phyloP scores from a whole-genome alignment of 2,113 vertebrate genomes.

The Colius striatus region DNA sequence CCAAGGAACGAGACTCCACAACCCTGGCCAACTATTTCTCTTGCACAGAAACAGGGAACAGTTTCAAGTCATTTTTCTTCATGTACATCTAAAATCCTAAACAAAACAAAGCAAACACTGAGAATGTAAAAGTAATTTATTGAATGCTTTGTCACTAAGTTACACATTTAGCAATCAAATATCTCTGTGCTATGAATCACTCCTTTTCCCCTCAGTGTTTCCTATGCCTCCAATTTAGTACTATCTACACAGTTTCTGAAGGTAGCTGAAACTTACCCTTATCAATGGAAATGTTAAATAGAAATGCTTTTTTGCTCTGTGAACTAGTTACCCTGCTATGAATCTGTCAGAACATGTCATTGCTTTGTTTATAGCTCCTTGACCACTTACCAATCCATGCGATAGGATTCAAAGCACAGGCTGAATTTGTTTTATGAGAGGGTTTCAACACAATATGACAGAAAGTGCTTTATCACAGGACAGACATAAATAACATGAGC shows the following conservation, averaged over 20 bases:
- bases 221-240: not conserved
- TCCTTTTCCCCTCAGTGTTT: not conserved
- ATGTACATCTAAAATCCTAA: not conserved
- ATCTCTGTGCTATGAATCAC: not conserved
- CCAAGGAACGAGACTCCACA: too few relatives aligned
- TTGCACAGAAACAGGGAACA: not conserved
- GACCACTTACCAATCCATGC: not conserved
- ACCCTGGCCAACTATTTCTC: not conserved
- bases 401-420: not conserved
- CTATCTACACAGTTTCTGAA: not conserved
- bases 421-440: not conserved
- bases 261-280: not conserved
- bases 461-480: not conserved
- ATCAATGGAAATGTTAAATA: not conserved
- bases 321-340: not conserved
- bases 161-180: not conserved
- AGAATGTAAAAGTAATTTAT: not conserved
- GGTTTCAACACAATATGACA: not conserved
- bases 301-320: not conserved
- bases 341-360: not conserved
- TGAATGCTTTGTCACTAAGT: not conserved
- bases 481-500: not conserved
- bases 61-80: not conserved
- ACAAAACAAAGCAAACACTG: not conserved
- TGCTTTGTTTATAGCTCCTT: not conserved